Evolutionary conservation across 2,797 vertebrate genomes (phyloP), one percentile per base, ranked within the genome.

Genomic region (Mormyrops attenuatus): DNA sequence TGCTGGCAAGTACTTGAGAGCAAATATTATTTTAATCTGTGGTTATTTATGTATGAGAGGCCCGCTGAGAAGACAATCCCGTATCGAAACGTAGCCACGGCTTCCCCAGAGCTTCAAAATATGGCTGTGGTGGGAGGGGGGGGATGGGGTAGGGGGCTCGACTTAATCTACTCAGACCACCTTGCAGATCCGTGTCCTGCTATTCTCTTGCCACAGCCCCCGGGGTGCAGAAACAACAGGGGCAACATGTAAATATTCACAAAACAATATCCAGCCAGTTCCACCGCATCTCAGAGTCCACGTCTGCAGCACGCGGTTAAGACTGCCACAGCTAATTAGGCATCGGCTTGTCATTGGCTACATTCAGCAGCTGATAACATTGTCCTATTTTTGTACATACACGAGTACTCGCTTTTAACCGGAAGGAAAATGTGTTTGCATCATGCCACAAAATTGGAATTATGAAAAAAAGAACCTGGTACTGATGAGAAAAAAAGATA

Each of bases 131-230:
- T 22, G 80, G 89, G 89, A 93, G 94, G 92, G 47, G 47, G 8
- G 52, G 3, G 50, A 0, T 30, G 55, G 1, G 20, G n/a, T 93
- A 94, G 94, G 88, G 92, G 90, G 91, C 90, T 91, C 93, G 95
- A 95, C 95, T 95, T 97, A 97, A 96, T 97, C 96, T 96, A 94
- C 93, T 92, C 94, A 93, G 95, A 96, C 95, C 96, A 97, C 96
- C 96, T 97, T 97, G 96, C 95, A 95, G 94, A 94, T 95, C 94
- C 92, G 94, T 93, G 93, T 94, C 94, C 94, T 94, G 94, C 94
- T 94, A 94, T 95, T 96, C 95, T 95, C 93, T 94, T 92, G 92
- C 92, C 91, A 92, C 94, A 95, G 96, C 96, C 96, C 96, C 95
- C 92, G 93, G 94, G 95, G 96, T 95, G 92, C 93, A 92, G 90